A percentile compares a stretch with the other conserved stretches of the same genome.
Evolutionary conservation across 2,797 vertebrate species (phyloP).

Genomic region (Catharus ustulatus): DNA sequence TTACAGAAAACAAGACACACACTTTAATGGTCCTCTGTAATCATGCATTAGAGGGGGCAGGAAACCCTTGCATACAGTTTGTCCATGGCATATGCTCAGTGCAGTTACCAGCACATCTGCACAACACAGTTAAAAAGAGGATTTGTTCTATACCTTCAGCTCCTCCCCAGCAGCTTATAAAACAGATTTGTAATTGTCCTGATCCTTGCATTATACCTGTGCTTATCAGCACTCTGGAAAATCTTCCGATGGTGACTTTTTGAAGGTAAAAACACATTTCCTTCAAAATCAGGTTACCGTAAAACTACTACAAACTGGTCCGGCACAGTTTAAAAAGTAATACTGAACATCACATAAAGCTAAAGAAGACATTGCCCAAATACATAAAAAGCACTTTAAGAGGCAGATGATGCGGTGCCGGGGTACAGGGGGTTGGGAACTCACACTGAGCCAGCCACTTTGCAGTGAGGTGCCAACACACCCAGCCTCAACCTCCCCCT

Average conservation of each 20-base stretch:
- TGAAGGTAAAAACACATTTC: conserved; percentile 61
- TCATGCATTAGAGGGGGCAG: neutral
- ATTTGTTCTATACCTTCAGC: neutral
- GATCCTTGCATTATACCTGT: conserved; percentile 63
- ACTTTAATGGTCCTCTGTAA: neutral
- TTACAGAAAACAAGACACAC: conserved; percentile 78
- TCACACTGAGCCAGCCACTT: rapidly evolving
- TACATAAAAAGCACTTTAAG: neutral
- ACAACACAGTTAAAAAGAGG: neutral
- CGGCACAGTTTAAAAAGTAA: neutral
- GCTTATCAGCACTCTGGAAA: conserved; percentile 60
- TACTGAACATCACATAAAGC: neutral
- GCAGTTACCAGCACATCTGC: neutral
- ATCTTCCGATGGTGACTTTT: conserved; percentile 51
- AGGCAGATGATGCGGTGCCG: neutral
- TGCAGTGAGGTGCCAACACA: neutral
- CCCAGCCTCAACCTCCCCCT: neutral
- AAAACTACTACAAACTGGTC: neutral
- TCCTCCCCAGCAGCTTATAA: conserved; percentile 58
- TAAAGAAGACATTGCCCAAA: neutral
- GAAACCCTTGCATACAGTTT: neutral
- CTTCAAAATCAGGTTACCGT: neutral
- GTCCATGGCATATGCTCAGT: neutral
- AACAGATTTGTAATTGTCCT: conserved; percentile 60
- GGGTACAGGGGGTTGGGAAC: neutral